Evolutionary conservation across 2,797 vertebrate genomes (phyloP), one percentile per base, ranked within the genome.

Genomic region (Ctenopoma multispine): DNA sequence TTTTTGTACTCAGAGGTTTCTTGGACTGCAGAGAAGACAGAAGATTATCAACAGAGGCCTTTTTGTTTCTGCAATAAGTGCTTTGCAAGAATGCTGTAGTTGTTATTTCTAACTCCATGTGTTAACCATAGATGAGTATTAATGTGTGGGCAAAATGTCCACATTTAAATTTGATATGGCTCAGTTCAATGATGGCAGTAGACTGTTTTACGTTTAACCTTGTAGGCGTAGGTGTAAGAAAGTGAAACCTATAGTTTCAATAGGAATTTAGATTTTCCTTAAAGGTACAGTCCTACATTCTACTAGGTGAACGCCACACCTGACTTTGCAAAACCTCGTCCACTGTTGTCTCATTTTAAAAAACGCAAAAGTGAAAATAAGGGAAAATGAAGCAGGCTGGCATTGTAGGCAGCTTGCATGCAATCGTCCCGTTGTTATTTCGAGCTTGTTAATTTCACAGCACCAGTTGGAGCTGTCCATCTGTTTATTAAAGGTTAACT

Each of bases 401-500:
- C 61, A 59, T 61, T 72, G 79, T 63, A 74, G 81, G 78, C 84
- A 80, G 83, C 72, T 65, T 77, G 75, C 69, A 74, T 59, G 71
- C 57, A 68, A 84, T 81, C 47, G 79, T 90, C 83, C 87, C 89
- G 90, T 93, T 93, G 87, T 84, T 93, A 83, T 88, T 88, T 87
- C 48, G 72, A 86, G 83, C 92, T 94, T 94, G 94, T 95, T 94
- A 93, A 95, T 95, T 96, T 95, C 92, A 92, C 90, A 90, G 92
- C 89, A 88, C 93, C 95, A 94, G 93, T 95, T 94, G 91, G 92
- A 93, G 91, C 94, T 93, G 93, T 95, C 95, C 95, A 94, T 96
- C 94, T 96, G 95, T 94, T 95, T 95, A 96, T 95, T 95, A 96
- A 96, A 96, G 96, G 95, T 96, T 95, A 96, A 94, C 93, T 94